Percentiles rank a stretch among this genome's conserved stretches.
phyloP scores from a whole-genome alignment of 2,888 invertebrate species.

The Ormyrus thymus region DNA sequence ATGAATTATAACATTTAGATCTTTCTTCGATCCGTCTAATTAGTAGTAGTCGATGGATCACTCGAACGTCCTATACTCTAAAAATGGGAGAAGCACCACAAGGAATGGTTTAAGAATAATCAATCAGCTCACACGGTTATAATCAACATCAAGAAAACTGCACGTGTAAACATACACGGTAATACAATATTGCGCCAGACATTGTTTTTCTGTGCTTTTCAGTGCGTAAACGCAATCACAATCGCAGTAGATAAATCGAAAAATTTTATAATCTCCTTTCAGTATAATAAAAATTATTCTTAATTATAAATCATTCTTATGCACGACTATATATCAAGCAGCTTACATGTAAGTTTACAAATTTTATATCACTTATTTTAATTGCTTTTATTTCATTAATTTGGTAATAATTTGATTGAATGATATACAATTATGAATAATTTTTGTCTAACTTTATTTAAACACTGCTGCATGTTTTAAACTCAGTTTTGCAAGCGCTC shows the following conservation, averaged over 20 bases:
- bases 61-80: slow-evolving; percentile 32
- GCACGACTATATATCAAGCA: background rate
- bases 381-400: no score
- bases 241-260: slow-evolving; percentile 40
- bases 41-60: slow-evolving; percentile 31
- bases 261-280: slow-evolving; percentile 15
- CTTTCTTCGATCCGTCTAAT: slow-evolving; percentile 27
- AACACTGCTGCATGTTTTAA: no score
- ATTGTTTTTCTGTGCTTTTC: slow-evolving; percentile 31
- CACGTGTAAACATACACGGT: slow-evolving; percentile 33
- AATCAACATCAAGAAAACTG: slow-evolving; percentile 46
- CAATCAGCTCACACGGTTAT: slow-evolving; percentile 22
- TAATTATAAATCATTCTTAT: slow-evolving; percentile 29
- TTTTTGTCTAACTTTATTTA: no score
- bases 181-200: slow-evolving; percentile 29
- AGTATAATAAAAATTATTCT: slow-evolving; percentile 27
- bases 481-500: background rate
- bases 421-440: no score
- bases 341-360: slow-evolving; percentile 7
- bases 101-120: slow-evolving; percentile 42
- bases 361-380: background rate
- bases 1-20: slow-evolving; percentile 19
- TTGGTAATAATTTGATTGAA: no score
- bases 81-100: slow-evolving; percentile 41
- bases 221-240: slow-evolving; percentile 30